Base-by-base conservation (phyloP, 2,113 vertebrate species). In the Suncus etruscus region DNA sequence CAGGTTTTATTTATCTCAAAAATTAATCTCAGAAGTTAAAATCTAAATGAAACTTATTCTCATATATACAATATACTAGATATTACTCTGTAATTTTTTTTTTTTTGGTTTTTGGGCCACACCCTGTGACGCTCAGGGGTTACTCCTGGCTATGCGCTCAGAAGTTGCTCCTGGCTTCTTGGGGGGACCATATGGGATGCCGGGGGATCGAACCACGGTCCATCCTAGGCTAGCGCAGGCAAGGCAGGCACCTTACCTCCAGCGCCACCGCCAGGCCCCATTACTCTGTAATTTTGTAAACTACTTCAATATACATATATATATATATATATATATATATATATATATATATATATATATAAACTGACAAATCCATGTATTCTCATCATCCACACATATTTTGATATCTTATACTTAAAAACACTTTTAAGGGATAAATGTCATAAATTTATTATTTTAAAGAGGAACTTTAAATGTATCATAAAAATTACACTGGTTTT, bases 21-120 rank as follows among this genome's bases (percentile, higher is more conserved):
- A 90, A 90, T 27, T 75, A 58, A 48, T 80, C 63, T 93, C 51
- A 80, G n/a, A 76, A 76, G 12, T 74, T 86, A 80, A 81, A 11
- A 20, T 82, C 16, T 58, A 3, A 86, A 0, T 32, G 15, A 7
- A 18, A 24, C 12, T 12, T 63, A 29, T 65, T 86, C 84, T 11
- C 11, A 47, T 32, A 68, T n/a, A 75, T 85, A 32, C 3, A 84
- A 87, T 24, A 72, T 1, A 51, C 7, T 14, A 18, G 14, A 72
- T 15, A 4, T 69, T 66, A 63, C 12, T 84, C 11, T 69, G 29
- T 22, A 61, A 79, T 15, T 54, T 66, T 5, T 75, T 24, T n/a
- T n/a, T n/a, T n/a, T n/a, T n/a, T n/a, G n/a, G n/a, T n/a, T n/a
- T n/a, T n/a, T n/a, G n/a, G n/a, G n/a, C n/a, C n/a, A n/a, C n/a